Conservation (phyloP, 1,140 invertebrate species). For the Leucophenga varia region DNA sequence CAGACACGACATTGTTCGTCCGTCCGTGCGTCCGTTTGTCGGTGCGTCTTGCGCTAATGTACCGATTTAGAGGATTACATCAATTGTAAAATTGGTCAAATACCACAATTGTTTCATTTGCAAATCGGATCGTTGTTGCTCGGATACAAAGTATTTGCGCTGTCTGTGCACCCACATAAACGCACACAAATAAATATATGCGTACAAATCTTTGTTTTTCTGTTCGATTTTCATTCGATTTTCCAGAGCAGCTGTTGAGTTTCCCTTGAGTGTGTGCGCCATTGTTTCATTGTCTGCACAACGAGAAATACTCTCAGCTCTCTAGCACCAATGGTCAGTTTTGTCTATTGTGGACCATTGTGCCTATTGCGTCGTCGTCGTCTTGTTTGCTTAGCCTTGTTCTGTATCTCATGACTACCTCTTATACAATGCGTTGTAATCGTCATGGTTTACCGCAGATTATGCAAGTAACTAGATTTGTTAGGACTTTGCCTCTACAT, state of each 20-base stretch:
- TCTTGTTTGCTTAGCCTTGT: slow-evolving; percentile 29
- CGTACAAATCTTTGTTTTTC: too few species aligned
- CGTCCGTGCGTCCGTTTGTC: background rate
- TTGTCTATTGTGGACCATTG: too few species aligned
- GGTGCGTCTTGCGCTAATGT: slow-evolving; percentile 31
- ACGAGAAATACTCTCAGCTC: too few species aligned
- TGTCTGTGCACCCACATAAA: too few species aligned
- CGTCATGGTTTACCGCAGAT: slow-evolving; percentile 33
- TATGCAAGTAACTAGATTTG: slow-evolving; percentile 34
- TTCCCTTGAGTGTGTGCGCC: slow-evolving; percentile 25
- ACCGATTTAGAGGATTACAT: slow-evolving; percentile 49
- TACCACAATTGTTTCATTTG: slow-evolving; percentile 53
- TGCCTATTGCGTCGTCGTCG: slow-evolving; percentile 10
- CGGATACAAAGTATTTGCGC: slow-evolving; percentile 18
- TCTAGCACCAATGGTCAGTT: too few species aligned
- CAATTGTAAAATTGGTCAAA: slow-evolving; percentile 47
- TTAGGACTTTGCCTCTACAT: background rate
- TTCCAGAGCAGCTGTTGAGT: slow-evolving; percentile 27
- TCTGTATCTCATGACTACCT: slow-evolving; percentile 27
- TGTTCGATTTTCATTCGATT: background rate
- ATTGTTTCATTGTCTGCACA: slow-evolving; percentile 20
- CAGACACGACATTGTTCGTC: slow-evolving; percentile 13
- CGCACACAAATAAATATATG: too few species aligned
- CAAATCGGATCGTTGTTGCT: slow-evolving; percentile 50
- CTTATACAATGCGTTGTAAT: slow-evolving; percentile 34